Evolutionary conservation across 1,140 invertebrate genomes (phyloP), one percentile per base, ranked within the genome.

Genomic region (Drosophila novamexicana): DNA sequence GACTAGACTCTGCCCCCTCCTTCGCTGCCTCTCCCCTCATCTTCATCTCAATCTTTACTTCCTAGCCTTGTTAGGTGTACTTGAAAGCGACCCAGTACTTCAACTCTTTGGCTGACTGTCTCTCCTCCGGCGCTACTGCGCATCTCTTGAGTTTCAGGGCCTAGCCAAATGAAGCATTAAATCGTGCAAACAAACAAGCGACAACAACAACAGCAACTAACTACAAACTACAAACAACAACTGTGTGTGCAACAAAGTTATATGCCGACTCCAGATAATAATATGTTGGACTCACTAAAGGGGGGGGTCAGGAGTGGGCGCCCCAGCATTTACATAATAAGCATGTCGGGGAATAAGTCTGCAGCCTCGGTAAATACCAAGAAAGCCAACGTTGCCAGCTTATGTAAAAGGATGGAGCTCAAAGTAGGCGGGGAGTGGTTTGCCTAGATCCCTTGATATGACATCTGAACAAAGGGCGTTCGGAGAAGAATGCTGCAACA

Each of bases 101-200:
- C 50, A 50, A n/a, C 36, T 62, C 42, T 57, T 47, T 40, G 7
- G 40, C 57, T 42, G 5, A 9, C 53, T n/a, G 16, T 40, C 4
- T 10, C 45, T 47, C 10, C 44, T 18, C 7, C 45, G 22, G 22
- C 22, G 22, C 22, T 4, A 5, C 22, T 37, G 4, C 10, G 52
- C 54, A n/a, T 7, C 42, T 44, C 14, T 42, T 53, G 9, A 42
- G 36, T 52, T 6, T 14, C 52, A 29, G 12, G 9, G 34, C 50
- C 36, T 40, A 52, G 59, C 34, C 61, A 71, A 75, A 75, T 75
- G 73, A 71, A 75, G 68, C 68, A 75, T 75, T 75, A 75, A 75
- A 70, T 71, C 73, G 67, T 75, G 73, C 73, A 65, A 75, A 71
- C 73, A 71, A 75, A 75, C 67, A 64, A 71, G 68, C 67, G 67